phyloP scores from a whole-genome alignment of 2,797 vertebrate species.

The Vespertilio murinus region DNA sequence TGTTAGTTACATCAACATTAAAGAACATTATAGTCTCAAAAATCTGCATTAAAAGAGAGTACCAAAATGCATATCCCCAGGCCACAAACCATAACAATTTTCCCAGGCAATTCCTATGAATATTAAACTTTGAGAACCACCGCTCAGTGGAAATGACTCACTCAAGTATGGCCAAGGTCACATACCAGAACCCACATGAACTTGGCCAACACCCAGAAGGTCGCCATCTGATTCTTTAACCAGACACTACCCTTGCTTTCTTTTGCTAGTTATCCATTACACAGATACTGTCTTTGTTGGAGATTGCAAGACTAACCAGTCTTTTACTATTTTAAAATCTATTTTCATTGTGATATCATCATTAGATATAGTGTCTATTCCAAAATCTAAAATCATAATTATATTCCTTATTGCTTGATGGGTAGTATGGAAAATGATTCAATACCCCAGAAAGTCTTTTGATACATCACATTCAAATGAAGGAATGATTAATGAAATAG shows the following conservation, averaged over 20 bases:
- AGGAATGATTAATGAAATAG: conserved; percentile 62
- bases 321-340: conserved; percentile 29
- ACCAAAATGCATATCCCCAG: background rate
- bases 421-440: background rate
- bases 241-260: background rate
- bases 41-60: background rate
- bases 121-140: background rate
- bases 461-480: conserved; percentile 63
- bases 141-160: background rate
- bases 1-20: background rate
- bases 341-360: conserved; percentile 22
- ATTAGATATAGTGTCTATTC: background rate
- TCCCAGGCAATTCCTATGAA: background rate
- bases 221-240: background rate
- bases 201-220: background rate
- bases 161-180: background rate
- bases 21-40: background rate
- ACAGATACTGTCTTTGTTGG: background rate
- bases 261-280: background rate
- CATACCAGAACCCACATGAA: background rate
- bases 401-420: background rate
- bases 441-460: conserved; percentile 46
- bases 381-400: conserved; percentile 34
- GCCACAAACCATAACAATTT: background rate
- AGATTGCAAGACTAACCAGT: background rate